Conservation (phyloP, 1,140 invertebrate species). For the Tetraneura akinire region DNA sequence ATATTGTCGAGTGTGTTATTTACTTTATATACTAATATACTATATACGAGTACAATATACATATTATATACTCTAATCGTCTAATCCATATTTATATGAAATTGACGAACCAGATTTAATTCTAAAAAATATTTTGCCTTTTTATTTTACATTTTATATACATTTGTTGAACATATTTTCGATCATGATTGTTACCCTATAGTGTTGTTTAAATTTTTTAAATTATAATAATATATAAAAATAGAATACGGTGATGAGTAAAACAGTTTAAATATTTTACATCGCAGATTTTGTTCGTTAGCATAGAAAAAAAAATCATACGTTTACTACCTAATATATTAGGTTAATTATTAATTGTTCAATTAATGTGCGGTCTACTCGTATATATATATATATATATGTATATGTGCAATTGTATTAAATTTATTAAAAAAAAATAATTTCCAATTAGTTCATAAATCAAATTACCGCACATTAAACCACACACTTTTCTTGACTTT, state of each 20-base stretch:
- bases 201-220: neutral
- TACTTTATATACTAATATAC: too few relatives aligned
- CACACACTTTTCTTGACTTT: conserved; percentile 28
- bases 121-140: conserved; percentile 4
- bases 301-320: neutral
- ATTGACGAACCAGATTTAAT: neutral
- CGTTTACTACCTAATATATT: conserved; percentile 11
- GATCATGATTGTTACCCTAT: neutral
- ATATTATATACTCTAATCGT: too few relatives aligned
- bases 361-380: neutral
- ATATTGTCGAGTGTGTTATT: too few relatives aligned
- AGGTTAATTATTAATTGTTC: conserved; percentile 14
- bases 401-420: too few relatives aligned
- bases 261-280: neutral
- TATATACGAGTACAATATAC: too few relatives aligned
- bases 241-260: neutral
- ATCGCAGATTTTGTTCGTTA: neutral
- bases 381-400: neutral
- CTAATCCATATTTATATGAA: neutral
- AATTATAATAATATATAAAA: neutral
- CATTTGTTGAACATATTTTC: neutral
- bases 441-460: conserved; percentile 39
- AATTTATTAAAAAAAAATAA: conserved; percentile 18
- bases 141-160: too few relatives aligned
- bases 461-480: neutral